Evolutionary conservation across 64 coral and sea anemone genomes (phyloP), one percentile per base, ranked within the genome.

Genomic region (Acropora yongei): DNA sequence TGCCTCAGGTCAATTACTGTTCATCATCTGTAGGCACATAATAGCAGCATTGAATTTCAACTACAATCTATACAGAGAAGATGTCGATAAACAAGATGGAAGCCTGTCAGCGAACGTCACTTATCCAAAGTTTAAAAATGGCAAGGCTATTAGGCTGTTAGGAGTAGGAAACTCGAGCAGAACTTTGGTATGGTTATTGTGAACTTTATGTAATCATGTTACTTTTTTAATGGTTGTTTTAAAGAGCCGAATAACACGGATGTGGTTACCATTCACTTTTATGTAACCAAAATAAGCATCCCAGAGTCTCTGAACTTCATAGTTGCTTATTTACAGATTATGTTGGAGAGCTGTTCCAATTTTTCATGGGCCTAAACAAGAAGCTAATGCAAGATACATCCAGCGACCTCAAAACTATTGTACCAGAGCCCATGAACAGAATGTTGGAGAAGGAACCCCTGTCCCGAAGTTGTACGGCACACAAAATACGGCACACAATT

Each of bases 391-490:
- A 2, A 7, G 67, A 71, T 5, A 71, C 69, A 9, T 66, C n/a
- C 10, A 49, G 9, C 30, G 67, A 88, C 1, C 39, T 88, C 13
- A 16, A 20, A n/a, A 67, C 42, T n/a, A 75, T 88, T 43, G 40
- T 67, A 7, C 83, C 83, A 73, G 39, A 5, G 16, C 58, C 83
- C 61, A 86, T 86, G 57, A 86, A 86, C 68, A 86, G 20, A 2
- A 86, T 86, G 86, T n/a, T 88, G 2, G 86, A 88, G 8, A 75
- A 66, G 67, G 44, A 75, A 75, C 30, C 30, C 30, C 30, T 30
- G 30, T 30, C 30, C 30, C 30, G 30, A 30, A 30, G 30, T 30
- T 30, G 30, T 30, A 30, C 30, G 30, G 30, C 30, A 30, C 30
- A 30, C 30, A 30, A 30, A 30, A 30, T 30, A n/a, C n/a, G n/a